Evolutionary conservation across 2,888 invertebrate genomes (phyloP), one percentile per base, ranked within the genome.

Genomic region (Drosophila ustulata): DNA sequence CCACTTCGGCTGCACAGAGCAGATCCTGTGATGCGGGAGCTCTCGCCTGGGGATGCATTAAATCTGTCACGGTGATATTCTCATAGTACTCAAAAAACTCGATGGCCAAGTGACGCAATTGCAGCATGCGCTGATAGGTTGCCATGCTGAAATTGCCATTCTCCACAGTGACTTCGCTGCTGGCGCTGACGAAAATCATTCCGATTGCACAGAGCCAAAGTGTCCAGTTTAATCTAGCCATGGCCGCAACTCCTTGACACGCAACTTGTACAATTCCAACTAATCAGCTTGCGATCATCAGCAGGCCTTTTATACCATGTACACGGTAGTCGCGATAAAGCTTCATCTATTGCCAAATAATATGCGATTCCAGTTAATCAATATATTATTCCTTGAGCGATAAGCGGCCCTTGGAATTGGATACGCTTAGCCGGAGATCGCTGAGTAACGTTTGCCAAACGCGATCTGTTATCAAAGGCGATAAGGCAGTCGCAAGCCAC

Each of bases 81-180:
- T 53, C 47, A 49, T 66, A 82, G 39, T 63, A 53, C 3, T 82
- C 77, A 4, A 71, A 43, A 37, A 84, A 84, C 50, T 82, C 82
- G 5, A 75, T 49, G 2, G 69, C 52, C 55, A 82, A 13, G 28
- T 59, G 64, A 2, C 77, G 75, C 8, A 73, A 13, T 9, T 69
- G 66, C 46, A 43, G 49, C 26, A 69, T 3, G 0, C 62, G 43
- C 11, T 53, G 39, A 41, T 41, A 41, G 3, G 39, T 41, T 13
- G 39, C 39, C 39, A 41, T 41, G 18, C 13, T 18, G 0, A 13
- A 41, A n/a, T 37, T 37, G 2, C 37, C n/a, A 37, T n/a, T 37
- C 11, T 30, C 30, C 5, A 28, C 28, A 5, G 4, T 34, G 34
- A 34, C n/a, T 13, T 41, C 18, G 39, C 13, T 41, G 13, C 13